Evolutionary conservation across 2,797 vertebrate species (phyloP).

Genomic region (Holocentrus rufus): DNA sequence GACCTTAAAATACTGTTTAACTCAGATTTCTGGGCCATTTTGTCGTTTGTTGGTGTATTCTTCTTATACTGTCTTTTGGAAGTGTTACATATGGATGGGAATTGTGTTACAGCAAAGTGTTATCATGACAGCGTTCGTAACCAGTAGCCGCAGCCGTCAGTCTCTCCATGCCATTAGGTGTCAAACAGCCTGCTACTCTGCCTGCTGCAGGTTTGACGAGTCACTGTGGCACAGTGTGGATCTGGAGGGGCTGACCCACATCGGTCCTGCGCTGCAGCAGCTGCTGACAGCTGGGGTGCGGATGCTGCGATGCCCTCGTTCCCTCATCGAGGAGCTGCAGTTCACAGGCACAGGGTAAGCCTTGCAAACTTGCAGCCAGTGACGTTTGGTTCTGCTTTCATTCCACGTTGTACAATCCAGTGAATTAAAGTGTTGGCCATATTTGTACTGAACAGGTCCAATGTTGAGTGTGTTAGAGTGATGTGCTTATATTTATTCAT

Average conservation of each 20-base stretch:
- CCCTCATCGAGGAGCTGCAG: constrained; percentile 81
- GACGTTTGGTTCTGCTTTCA: no score
- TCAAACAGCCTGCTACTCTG: not conserved
- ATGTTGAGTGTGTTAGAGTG: no score
- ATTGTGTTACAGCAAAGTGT: no score
- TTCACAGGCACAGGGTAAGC: constrained; percentile 84
- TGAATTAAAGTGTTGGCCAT: no score
- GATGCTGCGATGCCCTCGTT: constrained; percentile 89
- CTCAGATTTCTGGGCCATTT: no score
- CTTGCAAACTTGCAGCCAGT: no score
- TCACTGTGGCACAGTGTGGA: constrained; percentile 94
- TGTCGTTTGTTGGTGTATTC: not conserved
- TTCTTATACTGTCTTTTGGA: not conserved
- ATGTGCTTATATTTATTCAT: no score
- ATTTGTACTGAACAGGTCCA: no score
- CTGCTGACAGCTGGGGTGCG: constrained; percentile 84
- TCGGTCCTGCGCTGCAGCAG: constrained; percentile 82
- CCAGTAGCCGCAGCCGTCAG: not conserved
- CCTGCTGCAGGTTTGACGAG: constrained; percentile 87
- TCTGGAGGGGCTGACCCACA: constrained; percentile 84
- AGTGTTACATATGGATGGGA: no score
- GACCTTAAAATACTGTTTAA: no score
- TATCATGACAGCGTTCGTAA: no score
- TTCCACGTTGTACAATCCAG: no score
- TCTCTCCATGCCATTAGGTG: not conserved